Conservation (phyloP, 2,888 invertebrate species). For the Parnassius apollo region DNA sequence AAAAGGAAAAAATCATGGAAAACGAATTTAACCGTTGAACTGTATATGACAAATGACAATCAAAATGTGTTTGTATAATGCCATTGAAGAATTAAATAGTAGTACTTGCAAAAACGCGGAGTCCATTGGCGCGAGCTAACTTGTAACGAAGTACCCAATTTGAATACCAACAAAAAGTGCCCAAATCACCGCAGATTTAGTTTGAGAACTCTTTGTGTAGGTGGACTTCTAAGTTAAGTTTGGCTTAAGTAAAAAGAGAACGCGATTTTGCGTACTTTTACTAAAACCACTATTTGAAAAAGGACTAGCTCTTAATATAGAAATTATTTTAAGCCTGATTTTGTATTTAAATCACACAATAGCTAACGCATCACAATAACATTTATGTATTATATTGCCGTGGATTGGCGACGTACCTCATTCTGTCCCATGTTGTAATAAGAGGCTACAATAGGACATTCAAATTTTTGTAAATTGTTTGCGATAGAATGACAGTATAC, state of each 20-base stretch:
- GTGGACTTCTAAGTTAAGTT: slow-evolving; percentile 59
- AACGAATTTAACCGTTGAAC: neutral
- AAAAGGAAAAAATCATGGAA: no score
- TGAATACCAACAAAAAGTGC: slow-evolving; percentile 73
- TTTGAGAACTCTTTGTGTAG: slow-evolving; percentile 70
- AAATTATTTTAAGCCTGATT: no score
- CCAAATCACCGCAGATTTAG: slow-evolving; percentile 72
- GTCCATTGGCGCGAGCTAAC: slow-evolving; percentile 28
- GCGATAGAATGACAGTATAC: no score
- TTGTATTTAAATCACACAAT: no score
- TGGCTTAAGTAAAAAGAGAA: slow-evolving; percentile 36
- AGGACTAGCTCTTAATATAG: no score
- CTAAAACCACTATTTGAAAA: no score
- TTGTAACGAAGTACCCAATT: slow-evolving; percentile 68
- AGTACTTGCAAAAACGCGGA: slow-evolving; percentile 14
- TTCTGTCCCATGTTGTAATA: no score
- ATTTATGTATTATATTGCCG: no score
- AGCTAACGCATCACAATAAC: no score
- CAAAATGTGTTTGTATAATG: neutral
- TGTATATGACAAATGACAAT: neutral
- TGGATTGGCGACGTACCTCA: no score
- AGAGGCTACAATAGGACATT: no score
- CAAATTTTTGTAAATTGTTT: no score
- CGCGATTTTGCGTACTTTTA: slow-evolving; percentile 18
- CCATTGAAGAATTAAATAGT: slow-evolving; percentile 5